Evolutionary conservation across 2,888 invertebrate genomes (phyloP).

Genomic region (Uloborus plumipes): DNA sequence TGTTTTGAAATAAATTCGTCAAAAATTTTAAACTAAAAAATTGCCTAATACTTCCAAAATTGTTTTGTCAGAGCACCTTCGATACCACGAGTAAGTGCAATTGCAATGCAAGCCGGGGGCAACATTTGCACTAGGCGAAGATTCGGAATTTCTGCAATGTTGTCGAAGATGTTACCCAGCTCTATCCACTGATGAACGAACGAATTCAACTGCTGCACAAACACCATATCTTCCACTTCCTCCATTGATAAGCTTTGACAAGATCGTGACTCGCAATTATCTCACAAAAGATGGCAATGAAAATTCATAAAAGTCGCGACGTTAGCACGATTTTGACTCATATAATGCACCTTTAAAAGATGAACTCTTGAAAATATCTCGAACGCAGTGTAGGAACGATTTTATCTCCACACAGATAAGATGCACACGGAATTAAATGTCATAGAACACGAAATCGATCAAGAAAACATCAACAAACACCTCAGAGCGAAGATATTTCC

Average conservation of each 20-base stretch:
- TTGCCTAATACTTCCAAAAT: slow-evolving; percentile 41
- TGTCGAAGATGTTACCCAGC: slow-evolving; percentile 54
- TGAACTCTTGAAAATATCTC: no score
- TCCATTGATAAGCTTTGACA: slow-evolving; percentile 29
- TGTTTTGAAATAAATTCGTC: no score
- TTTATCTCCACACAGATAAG: background rate
- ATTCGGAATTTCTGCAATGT: slow-evolving; percentile 60
- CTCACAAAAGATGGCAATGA: no score
- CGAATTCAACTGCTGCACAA: slow-evolving; percentile 53
- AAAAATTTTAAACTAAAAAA: no score
- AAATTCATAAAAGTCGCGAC: no score
- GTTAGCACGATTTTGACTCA: no score
- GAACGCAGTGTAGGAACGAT: no score
- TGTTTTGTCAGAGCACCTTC: slow-evolving; percentile 39
- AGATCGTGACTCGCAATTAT: no score
- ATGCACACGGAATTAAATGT: slow-evolving; percentile 22
- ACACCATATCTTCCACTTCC: slow-evolving; percentile 57
- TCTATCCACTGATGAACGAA: slow-evolving; percentile 61
- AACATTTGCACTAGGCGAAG: slow-evolving; percentile 46
- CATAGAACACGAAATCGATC: slow-evolving; percentile 48
- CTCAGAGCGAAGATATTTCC: no score
- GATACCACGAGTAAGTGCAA: slow-evolving; percentile 46
- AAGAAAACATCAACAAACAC: background rate
- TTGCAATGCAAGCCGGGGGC: slow-evolving; percentile 55
- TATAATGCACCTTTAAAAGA: no score